Percentiles rank a stretch among this genome's conserved stretches.
Conservation (phyloP, 1,140 invertebrate species). For the Sminthurides bifidus region DNA sequence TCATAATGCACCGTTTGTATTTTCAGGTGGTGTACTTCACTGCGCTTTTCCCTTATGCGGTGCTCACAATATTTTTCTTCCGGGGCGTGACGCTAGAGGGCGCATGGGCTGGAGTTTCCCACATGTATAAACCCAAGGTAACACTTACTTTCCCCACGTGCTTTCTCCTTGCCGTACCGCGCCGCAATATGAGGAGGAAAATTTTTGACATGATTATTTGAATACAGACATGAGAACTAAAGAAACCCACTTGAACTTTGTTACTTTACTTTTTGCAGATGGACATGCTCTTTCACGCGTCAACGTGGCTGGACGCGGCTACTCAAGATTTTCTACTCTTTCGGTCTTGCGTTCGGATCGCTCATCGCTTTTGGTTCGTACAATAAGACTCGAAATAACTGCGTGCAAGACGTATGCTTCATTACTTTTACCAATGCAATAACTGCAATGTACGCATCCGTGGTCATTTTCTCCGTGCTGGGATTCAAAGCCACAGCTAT, state of each 20-base stretch:
- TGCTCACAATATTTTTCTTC: slow-evolving; percentile 89
- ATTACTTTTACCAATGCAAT: slow-evolving; percentile 53
- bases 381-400: slow-evolving; percentile 81
- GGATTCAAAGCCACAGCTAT: slow-evolving; percentile 74
- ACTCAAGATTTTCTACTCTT: slow-evolving; percentile 93
- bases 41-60: slow-evolving; percentile 87
- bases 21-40: slow-evolving; percentile 88
- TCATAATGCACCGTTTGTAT: no score
- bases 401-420: slow-evolving; percentile 58
- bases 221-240: not conserved
- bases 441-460: slow-evolving; percentile 85
- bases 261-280: slow-evolving; percentile 41
- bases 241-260: not conserved
- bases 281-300: slow-evolving; percentile 63
- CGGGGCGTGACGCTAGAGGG: slow-evolving; percentile 80
- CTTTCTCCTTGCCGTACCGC: no score
- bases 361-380: slow-evolving; percentile 83
- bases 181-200: no score
- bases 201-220: no score
- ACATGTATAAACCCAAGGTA: slow-evolving; percentile 88
- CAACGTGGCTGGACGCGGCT: slow-evolving; percentile 84
- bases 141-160: no score
- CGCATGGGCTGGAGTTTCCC: slow-evolving; percentile 69
- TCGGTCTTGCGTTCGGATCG: slow-evolving; percentile 84
- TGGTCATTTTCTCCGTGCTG: slow-evolving; percentile 78